Evolutionary conservation across 2,888 invertebrate species (phyloP).

Genomic region (Eucriotettix oculatus): DNA sequence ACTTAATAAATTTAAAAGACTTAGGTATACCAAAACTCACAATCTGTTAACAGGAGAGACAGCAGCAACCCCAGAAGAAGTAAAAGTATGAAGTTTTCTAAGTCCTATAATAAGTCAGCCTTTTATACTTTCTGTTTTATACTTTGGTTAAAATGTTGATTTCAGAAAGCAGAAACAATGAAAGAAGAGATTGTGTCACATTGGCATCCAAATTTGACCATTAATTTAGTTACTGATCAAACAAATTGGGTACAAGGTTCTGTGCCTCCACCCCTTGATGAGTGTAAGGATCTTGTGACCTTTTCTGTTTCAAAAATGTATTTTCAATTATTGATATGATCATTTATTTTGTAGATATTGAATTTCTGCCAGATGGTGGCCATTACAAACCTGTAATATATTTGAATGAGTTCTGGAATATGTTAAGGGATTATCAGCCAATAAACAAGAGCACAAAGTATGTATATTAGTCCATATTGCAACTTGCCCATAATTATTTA

Average conservation of each 20-base stretch:
- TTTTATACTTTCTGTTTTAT: neutral
- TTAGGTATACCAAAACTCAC: conserved; percentile 71
- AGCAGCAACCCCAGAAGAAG: conserved; percentile 51
- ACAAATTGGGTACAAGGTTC: conserved; percentile 85
- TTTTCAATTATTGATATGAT: neutral
- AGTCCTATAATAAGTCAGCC: neutral
- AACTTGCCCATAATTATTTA: neutral
- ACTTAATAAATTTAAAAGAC: conserved; percentile 81
- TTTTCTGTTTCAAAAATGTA: neutral
- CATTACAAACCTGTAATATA: conserved; percentile 88
- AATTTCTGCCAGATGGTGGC: conserved; percentile 70
- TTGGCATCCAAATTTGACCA: conserved; percentile 97
- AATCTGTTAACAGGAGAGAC: conserved; percentile 89
- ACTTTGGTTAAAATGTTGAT: conserved; percentile 7
- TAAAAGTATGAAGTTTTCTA: conserved; percentile 27
- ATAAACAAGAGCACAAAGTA: conserved; percentile 70
- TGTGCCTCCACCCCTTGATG: conserved; percentile 83
- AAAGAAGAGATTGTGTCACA: conserved; percentile 86
- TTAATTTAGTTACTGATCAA: conserved; percentile 90
- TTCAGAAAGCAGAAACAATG: conserved; percentile 54
- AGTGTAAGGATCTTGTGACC: conserved; percentile 34
- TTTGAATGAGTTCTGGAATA: conserved; percentile 97
- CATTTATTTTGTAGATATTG: conserved; percentile 40
- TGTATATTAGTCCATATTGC: conserved; percentile 13
- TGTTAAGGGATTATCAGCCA: conserved; percentile 84